A percentile compares a stretch with the other conserved stretches of the same genome.
These are phyloP conservation scores for Thereva nobilitata DNA, from an alignment of 2,888 invertebrate genomes.

Conservation along the genomic window DNA sequence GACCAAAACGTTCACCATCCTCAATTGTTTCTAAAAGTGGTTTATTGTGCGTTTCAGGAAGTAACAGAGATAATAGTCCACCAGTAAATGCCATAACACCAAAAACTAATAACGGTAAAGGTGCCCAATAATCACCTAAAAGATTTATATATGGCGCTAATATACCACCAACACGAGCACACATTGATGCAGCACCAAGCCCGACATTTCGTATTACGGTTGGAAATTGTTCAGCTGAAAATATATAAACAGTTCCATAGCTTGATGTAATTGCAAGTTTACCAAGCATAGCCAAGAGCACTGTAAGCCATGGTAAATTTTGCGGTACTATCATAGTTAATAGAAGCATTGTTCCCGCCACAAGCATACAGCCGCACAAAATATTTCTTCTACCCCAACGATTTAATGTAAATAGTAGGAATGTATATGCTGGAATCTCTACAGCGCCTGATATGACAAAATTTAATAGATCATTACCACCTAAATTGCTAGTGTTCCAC, in stretches of 20 bases:
- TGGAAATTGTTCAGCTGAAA: constrained; percentile 76
- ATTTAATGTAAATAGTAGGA: constrained; percentile 69
- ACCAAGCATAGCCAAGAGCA: constrained; percentile 70
- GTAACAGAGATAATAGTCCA: constrained; percentile 69
- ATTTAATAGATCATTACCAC: constrained; percentile 73
- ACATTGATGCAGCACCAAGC: constrained; percentile 84
- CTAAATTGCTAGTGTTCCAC: constrained; percentile 73
- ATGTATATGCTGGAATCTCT: constrained; percentile 73
- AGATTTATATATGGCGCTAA: constrained; percentile 77
- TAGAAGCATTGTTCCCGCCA: constrained; percentile 65
- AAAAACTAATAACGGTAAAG: constrained; percentile 74
- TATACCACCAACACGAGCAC: constrained; percentile 75
- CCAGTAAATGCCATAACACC: constrained; percentile 73
- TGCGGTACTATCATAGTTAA: constrained; percentile 64
- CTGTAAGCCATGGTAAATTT: constrained; percentile 61
- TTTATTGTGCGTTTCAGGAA: constrained; percentile 80
- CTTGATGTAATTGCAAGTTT: constrained; percentile 74
- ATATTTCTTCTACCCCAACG: constrained; percentile 71
- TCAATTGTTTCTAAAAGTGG: constrained; percentile 79
- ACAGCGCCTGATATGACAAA: constrained; percentile 75
- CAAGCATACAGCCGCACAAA: constrained; percentile 70
- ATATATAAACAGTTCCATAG: constrained; percentile 74
- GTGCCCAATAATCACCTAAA: constrained; percentile 63
- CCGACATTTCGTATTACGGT: constrained; percentile 82
- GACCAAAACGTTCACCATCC: constrained; percentile 73